Conservation (phyloP, 1,140 invertebrate genomes). For the Gonioctena quinquepunctata region DNA sequence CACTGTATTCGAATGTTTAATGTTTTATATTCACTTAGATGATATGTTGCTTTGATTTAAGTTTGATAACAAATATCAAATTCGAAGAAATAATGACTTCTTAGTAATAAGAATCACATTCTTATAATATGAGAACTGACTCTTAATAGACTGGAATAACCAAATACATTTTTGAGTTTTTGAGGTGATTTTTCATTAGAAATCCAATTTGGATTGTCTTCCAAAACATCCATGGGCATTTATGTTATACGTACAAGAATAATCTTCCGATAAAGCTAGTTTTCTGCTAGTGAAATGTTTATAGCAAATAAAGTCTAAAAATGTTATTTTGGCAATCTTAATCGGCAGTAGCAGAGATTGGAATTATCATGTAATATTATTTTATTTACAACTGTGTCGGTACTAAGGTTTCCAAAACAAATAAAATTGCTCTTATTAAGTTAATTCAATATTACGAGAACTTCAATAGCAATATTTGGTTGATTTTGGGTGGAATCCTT, state of each 20-base stretch:
- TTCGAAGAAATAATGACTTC: too few species aligned
- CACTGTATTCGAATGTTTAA: background rate
- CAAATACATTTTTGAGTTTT: slow-evolving; percentile 41
- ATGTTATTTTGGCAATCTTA: background rate
- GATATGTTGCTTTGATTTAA: too few species aligned
- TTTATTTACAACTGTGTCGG: too few species aligned
- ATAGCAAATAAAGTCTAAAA: background rate
- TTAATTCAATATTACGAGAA: too few species aligned
- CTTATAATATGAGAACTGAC: background rate
- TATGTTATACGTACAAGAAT: slow-evolving; percentile 2
- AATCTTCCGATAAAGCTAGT: background rate
- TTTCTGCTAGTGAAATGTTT: slow-evolving; percentile 6
- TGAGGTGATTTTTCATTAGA: slow-evolving; percentile 17
- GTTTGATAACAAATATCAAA: too few species aligned
- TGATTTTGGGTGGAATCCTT: too few species aligned
- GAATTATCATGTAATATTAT: too few species aligned
- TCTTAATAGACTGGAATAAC: slow-evolving; percentile 41
- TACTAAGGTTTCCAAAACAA: too few species aligned
- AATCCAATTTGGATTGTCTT: slow-evolving; percentile 36
- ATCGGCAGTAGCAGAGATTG: background rate
- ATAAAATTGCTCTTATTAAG: too few species aligned
- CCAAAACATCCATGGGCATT: slow-evolving; percentile 36
- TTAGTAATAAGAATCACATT: background rate
- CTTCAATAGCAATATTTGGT: too few species aligned
- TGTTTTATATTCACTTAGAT: background rate